Conservation (phyloP, 2,888 invertebrate species). For the Protodeltote pygarga region DNA sequence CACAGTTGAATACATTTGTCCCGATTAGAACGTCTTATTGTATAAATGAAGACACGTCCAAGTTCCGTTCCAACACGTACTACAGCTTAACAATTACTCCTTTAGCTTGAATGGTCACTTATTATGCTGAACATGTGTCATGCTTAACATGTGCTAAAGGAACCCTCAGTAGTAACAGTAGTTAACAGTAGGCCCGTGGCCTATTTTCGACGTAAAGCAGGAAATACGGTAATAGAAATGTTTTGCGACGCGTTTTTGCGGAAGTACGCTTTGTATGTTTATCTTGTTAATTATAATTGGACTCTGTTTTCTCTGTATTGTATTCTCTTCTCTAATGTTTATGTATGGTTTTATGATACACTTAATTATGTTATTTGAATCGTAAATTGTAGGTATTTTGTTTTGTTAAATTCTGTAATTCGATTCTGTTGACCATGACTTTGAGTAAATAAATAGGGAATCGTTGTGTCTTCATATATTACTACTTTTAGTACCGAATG, state of each 20-base stretch:
- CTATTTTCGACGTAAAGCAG: slow-evolving; percentile 26
- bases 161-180: slow-evolving; percentile 28
- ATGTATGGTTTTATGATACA: slow-evolving; percentile 9
- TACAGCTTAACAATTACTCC: slow-evolving; percentile 2
- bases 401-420: slow-evolving; percentile 20
- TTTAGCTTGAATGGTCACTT: slow-evolving; percentile 11
- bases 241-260: slow-evolving; percentile 25
- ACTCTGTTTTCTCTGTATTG: slow-evolving; percentile 11
- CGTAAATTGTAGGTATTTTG: slow-evolving; percentile 1
- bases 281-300: slow-evolving; percentile 15
- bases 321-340: no score
- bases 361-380: not conserved
- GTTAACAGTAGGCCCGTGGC: no score
- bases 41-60: not conserved
- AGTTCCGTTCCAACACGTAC: slow-evolving; percentile 18
- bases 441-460: no score
- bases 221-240: slow-evolving; percentile 20
- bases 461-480: no score
- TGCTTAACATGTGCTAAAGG: no score
- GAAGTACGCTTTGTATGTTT: slow-evolving; percentile 18
- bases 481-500: no score
- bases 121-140: slow-evolving; percentile 27
- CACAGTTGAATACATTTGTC: no score
- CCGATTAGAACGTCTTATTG: no score
- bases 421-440: slow-evolving; percentile 7